These are phyloP conservation scores for Agrypnia vestita DNA, from an alignment of 1,140 invertebrate genomes.

Conservation along the genomic window DNA sequence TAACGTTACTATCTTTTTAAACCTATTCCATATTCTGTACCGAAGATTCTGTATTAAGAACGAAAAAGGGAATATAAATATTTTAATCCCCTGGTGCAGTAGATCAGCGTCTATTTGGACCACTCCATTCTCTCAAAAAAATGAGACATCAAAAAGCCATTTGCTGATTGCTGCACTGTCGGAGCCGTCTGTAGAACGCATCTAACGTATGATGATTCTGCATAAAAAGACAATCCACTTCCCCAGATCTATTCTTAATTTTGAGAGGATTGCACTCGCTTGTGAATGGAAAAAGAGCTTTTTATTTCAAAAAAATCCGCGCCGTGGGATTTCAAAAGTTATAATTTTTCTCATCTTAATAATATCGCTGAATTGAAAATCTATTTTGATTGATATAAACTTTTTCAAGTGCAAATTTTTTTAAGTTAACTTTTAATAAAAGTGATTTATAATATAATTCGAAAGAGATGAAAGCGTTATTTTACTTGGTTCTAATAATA, in stretches of 20 bases:
- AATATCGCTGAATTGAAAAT: constrained; percentile 3
- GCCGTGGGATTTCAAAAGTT: constrained; percentile 7
- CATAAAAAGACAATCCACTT: constrained; percentile 54
- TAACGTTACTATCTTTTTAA: no score
- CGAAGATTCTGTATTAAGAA: not conserved
- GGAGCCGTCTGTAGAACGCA: constrained; percentile 26
- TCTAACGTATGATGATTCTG: constrained; percentile 50
- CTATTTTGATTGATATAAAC: no score
- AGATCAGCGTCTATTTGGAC: not conserved
- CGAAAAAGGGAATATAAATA: not conserved
- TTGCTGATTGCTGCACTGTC: constrained; percentile 59
- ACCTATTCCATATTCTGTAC: no score
- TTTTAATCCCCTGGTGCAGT: not conserved
- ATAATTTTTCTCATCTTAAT: not conserved
- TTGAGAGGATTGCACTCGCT: constrained; percentile 28
- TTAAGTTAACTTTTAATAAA: no score
- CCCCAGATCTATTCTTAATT: constrained; percentile 38
- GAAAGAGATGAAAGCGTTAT: no score
- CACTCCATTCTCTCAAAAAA: constrained; percentile 43
- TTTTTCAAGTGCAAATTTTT: no score
- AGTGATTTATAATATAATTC: no score
- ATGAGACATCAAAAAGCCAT: constrained; percentile 61
- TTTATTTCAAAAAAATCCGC: constrained; percentile 10
- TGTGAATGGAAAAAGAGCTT: not conserved
- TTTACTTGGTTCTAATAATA: no score